Base-by-base conservation (phyloP, 1,140 invertebrate genomes). In the Lordiphosa clarofinis region DNA sequence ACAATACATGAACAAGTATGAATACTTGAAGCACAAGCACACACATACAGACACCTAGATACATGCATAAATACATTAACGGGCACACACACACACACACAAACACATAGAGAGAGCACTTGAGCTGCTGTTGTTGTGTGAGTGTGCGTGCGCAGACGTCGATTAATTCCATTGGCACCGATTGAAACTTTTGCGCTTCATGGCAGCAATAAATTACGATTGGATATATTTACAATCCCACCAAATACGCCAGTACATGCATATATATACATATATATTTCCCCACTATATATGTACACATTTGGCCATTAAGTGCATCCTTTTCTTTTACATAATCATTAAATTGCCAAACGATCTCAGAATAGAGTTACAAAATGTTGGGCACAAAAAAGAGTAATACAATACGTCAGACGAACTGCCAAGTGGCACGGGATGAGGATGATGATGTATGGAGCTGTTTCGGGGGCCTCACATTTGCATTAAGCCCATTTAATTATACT, bases 401-500 rank as follows among this genome's bases (percentile, higher is more conserved):
- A 15, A n/a, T 21, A 4, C 15, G 37, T 31, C 3, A 12, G 37
- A 50, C 31, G 3, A 53, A 28, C 24, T 60, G 39, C 53, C 24
- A 15, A 40, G 12, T 56, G 65, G 21, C 38, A 28, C 48, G 44
- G 21, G 42, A 12, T 21, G 13, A 31, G 28, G 28, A 31, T 31
- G 49, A 13, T 52, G 49, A 19, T 50, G 36, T 6, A 50, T 50
- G 19, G 19, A 50, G 10, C 21, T 9, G 49, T 52, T 12, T 15
- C 33, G 19, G 19, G 11, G 15, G 8, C 9, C 24, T 24, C 48
- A 56, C 61, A 82, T 82, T 76, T 82, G 78, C 78, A 84, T 84
- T 84, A 76, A 72, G 70, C 57, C 78, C 69, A 84, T 82, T 82
- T 84, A 82, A 82, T 82, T 82, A 82, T 84, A 82, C 78, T 82